A percentile compares a stretch with the other conserved stretches of the same genome.
Conservation (phyloP, 2,888 invertebrate species). For the Agelastica alni region DNA sequence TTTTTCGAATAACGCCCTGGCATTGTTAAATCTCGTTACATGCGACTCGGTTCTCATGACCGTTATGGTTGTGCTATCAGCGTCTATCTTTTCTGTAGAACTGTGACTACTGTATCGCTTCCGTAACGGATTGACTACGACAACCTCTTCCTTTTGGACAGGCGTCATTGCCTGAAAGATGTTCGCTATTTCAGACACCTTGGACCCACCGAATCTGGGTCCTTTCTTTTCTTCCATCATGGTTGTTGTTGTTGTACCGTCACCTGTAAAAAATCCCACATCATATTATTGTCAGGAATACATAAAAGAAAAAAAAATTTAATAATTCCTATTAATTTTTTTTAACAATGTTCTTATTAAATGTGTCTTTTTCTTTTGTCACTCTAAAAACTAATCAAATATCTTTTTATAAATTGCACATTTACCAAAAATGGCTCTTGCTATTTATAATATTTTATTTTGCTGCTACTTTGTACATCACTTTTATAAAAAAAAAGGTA, state of each 20-base stretch:
- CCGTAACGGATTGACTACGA: conserved; percentile 38
- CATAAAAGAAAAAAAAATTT: no score
- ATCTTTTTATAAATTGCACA: no score
- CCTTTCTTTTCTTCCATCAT: conserved; percentile 54
- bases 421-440: no score
- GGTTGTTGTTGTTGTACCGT: neutral
- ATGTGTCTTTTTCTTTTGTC: no score
- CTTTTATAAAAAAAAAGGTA: no score
- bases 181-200: conserved; percentile 90
- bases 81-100: conserved; percentile 35
- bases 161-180: conserved; percentile 68
- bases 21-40: conserved; percentile 84
- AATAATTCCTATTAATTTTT: no score
- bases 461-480: no score
- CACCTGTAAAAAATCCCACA: neutral
- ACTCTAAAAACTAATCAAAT: no score
- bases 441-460: no score
- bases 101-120: conserved; percentile 36
- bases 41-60: conserved; percentile 88
- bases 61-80: conserved; percentile 59
- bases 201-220: conserved; percentile 65
- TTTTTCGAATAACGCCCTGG: conserved; percentile 89
- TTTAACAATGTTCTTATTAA: no score
- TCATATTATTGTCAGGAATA: neutral
- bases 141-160: conserved; percentile 34